A percentile compares a stretch with the other conserved stretches of the same genome.
Conservation (phyloP, 2,888 invertebrate genomes). For the Metopia argyrocephala region DNA sequence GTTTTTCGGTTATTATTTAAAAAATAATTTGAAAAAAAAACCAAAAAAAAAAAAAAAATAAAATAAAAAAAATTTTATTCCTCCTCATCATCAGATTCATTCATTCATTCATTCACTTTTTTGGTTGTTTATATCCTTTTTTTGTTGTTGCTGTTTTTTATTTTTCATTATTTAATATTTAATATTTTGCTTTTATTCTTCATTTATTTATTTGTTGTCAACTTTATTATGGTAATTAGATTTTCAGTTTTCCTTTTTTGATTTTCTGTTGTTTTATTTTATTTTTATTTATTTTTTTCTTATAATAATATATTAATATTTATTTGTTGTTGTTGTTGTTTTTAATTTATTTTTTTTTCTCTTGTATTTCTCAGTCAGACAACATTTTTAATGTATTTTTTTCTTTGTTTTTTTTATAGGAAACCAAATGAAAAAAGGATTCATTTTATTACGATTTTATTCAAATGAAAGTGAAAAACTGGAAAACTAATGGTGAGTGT, state of each 20-base stretch:
- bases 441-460: constrained; percentile 30
- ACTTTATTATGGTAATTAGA: constrained; percentile 63
- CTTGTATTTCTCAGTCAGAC: constrained; percentile 47
- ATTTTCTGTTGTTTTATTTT: neutral
- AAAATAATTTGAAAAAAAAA: constrained; percentile 37
- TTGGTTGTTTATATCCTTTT: neutral
- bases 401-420: neutral
- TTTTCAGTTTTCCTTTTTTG: constrained; percentile 21
- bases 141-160: neutral
- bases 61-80: too few species aligned
- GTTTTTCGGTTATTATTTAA: neutral
- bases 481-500: too few species aligned
- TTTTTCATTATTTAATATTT: neutral
- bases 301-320: neutral
- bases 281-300: neutral
- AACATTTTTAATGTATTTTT: constrained; percentile 43
- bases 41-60: too few species aligned
- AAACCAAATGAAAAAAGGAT: constrained; percentile 35
- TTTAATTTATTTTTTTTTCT: neutral
- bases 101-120: neutral
- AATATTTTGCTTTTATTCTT: constrained; percentile 9
- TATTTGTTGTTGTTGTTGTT: too few species aligned
- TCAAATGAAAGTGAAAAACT: constrained; percentile 29
- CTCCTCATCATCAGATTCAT: too few species aligned
- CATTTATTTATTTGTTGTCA: constrained; percentile 53